Percentiles rank a stretch among this genome's conserved stretches.
Conservation (phyloP, 2,113 vertebrate genomes). For the Heterotilapia buettikoferi region DNA sequence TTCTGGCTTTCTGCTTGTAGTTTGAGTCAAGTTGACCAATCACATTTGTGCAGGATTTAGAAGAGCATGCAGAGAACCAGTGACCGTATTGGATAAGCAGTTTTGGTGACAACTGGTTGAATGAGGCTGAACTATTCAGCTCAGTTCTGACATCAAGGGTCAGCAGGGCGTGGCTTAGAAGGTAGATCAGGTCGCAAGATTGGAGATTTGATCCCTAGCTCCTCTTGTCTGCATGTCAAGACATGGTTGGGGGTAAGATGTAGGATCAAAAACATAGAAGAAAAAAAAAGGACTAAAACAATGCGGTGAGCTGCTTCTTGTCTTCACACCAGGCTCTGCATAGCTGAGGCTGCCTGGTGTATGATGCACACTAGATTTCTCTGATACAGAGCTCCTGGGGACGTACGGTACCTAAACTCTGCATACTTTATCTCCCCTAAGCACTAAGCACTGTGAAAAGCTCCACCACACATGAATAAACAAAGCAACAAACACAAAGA, state of each 20-base stretch:
- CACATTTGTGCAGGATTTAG: neutral
- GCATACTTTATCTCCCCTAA: neutral
- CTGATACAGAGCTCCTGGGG: neutral
- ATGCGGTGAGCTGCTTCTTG: neutral
- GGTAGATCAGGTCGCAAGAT: neutral
- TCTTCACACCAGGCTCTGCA: neutral
- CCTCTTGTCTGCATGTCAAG: neutral
- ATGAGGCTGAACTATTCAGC: neutral
- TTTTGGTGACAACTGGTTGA: neutral
- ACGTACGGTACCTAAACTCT: neutral
- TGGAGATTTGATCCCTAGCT: neutral
- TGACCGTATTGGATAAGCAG: neutral
- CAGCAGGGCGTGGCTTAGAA: neutral
- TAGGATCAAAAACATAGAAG: neutral
- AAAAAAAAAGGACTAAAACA: neutral
- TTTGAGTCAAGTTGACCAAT: neutral
- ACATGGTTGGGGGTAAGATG: neutral
- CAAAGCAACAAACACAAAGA: neutral
- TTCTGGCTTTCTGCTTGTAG: neutral
- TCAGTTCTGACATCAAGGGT: neutral
- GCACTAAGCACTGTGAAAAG: neutral
- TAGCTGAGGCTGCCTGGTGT: neutral
- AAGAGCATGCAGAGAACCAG: neutral
- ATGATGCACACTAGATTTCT: neutral
- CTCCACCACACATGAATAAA: neutral